Evolutionary conservation across 2,797 vertebrate genomes (phyloP), one percentile per base, ranked within the genome.

Genomic region (Denticeps clupeoides): DNA sequence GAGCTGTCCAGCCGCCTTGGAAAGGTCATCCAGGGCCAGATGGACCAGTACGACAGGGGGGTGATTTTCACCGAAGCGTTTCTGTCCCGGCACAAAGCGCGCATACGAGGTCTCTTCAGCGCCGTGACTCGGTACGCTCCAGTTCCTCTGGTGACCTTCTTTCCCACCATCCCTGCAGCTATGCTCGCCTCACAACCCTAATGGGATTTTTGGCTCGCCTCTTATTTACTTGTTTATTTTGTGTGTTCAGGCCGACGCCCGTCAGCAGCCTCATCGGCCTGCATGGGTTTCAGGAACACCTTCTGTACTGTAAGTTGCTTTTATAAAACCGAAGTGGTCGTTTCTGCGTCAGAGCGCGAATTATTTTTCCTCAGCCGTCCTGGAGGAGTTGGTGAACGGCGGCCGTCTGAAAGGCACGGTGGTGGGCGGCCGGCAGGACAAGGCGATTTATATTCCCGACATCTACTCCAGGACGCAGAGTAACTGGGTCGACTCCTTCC

Each of bases 381-480:
- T 98, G 56, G 91, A 95, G 63, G 91, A 98, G 52, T 64, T 97
- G 64, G 87, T 97, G 69, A 85, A 81, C 5, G 60, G 59, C 1
- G 90, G 89, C 5, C 90, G 91, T 13, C 78, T 98, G 1, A 85
- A 85, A 69, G 94, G 94, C 58, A 77, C 83, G 0, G 83, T 98
- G 56, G 79, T 93, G 27, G 94, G 94, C 45, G 92, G 93, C 22
- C 81, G 91, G 41, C 91, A 91, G 68, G 92, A 96, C 75, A 94
- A 92, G 67, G 89, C 93, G 0, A 79, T 94, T 32, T 98, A 94
- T 68, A 65, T 98, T 61, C 94, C 94, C 15, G 91, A 97, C 51
- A 94, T 97, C 68, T 98, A 98, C 60, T 72, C 92, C 68, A 90
- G 56, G 75, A 91, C 94, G 0, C 94, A 98, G 69, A 97, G 83